phyloP scores from a whole-genome alignment of 2,113 vertebrate species.

The Smithornis capensis region DNA sequence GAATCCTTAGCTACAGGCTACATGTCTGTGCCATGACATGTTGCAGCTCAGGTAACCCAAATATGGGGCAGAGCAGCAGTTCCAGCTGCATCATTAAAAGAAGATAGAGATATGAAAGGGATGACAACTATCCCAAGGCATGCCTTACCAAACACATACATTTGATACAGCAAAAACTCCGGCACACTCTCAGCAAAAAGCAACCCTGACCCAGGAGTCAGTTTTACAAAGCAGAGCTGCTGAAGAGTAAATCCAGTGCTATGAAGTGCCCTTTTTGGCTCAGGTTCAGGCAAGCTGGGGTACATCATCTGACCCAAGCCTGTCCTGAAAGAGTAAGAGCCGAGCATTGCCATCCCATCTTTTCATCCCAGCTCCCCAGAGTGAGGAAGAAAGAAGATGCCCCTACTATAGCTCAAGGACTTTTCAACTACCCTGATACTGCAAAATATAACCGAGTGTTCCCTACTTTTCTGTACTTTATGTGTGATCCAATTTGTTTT shows the following conservation, averaged over 20 bases:
- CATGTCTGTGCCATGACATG: fast-evolving
- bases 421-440: neutral
- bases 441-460: neutral
- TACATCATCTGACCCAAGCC: neutral
- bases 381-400: neutral
- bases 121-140: neutral
- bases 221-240: neutral
- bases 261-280: neutral
- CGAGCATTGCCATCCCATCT: neutral
- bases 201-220: neutral
- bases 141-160: neutral
- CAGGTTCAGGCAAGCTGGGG: neutral
- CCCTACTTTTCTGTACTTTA: neutral
- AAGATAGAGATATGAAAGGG: neutral
- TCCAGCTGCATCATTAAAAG: neutral
- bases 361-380: neutral
- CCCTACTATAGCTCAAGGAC: neutral
- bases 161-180: neutral
- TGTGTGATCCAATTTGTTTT: neutral
- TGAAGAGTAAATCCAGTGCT: neutral
- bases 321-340: neutral
- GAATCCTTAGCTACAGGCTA: neutral
- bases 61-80: neutral
- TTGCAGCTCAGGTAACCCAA: neutral
- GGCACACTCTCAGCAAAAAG: neutral